Evolutionary conservation across 2,797 vertebrate genomes (phyloP), one percentile per base, ranked within the genome.

Genomic region (Falco naumanni): DNA sequence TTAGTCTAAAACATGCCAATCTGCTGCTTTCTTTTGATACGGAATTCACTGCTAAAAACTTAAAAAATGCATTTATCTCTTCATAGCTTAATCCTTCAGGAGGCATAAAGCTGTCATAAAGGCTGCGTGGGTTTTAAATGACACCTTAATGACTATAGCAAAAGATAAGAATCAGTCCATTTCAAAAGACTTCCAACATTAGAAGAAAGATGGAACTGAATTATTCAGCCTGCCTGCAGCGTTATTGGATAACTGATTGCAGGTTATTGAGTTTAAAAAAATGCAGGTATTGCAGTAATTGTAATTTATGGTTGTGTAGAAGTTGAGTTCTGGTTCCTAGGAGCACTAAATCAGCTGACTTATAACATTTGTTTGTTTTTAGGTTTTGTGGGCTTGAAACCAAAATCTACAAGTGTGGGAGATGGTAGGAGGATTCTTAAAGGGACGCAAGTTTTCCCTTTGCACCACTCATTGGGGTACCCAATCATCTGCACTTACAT

Each of bases 91-190:
- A 96, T 89, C 78, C 63, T 61, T 75, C 0, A 11, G 91, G 93
- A 95, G 89, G 84, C 84, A 89, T 78, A 64, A 94, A 96, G 78
- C 77, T 91, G 65, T 53, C 77, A 41, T 13, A 56, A 89, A 75
- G 50, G 68, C 43, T 37, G 51, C 11, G 37, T 83, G 91, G 80
- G 87, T 78, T 93, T 91, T 84, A 91, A 96, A 85, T 93, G 95
- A 93, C 90, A 90, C 83, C 45, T 26, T 88, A 95, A 96, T 86
- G 92, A 89, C 72, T 74, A n/a, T 12, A 91, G 85, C 47, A 70
- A 71, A 71, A 95, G 86, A 91, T 80, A 93, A 94, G 86, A 82
- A 93, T 84, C 61, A 68, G 82, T 43, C 92, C 94, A 59, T 86
- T 95, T 89, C 82, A 60, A 68, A 76, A 78, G 69, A 56, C 64